A percentile compares a stretch with the other conserved stretches of the same genome.
Conservation (phyloP, 2,797 vertebrate species). For the Alcedo quadribrachys region DNA sequence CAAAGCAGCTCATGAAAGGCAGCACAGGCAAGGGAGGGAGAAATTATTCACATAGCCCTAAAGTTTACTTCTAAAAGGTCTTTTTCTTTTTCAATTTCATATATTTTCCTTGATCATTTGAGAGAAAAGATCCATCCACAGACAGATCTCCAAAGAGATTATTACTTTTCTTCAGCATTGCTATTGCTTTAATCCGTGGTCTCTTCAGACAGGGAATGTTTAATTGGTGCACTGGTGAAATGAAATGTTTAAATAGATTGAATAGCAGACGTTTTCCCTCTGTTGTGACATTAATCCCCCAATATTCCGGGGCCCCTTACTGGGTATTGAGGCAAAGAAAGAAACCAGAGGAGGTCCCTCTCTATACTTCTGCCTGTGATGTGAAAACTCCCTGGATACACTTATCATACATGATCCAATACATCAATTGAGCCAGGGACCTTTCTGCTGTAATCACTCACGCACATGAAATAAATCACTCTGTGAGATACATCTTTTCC, state of each 20-base stretch:
- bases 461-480: background rate
- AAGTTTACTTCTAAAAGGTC: constrained; percentile 38
- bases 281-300: constrained; percentile 69
- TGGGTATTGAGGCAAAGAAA: constrained; percentile 68
- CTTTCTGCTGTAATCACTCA: constrained; percentile 15
- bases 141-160: constrained; percentile 61
- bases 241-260: constrained; percentile 62
- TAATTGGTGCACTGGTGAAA: constrained; percentile 76
- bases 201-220: constrained; percentile 50
- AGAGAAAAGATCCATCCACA: constrained; percentile 17
- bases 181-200: constrained; percentile 53
- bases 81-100: constrained; percentile 20
- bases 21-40: background rate
- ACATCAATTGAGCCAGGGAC: constrained; percentile 39
- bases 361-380: constrained; percentile 63
- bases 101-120: constrained; percentile 65
- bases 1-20: constrained; percentile 37
- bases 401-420: constrained; percentile 49
- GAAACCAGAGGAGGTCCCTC: constrained; percentile 62
- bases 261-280: constrained; percentile 67
- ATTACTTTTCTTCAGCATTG: constrained; percentile 16
- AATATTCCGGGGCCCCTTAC: constrained; percentile 39
- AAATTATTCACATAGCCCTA: constrained; percentile 14
- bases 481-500: background rate
- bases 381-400: constrained; percentile 55